Conservation (phyloP, 1,140 invertebrate genomes). For the Philotrypesis tridentata region DNA sequence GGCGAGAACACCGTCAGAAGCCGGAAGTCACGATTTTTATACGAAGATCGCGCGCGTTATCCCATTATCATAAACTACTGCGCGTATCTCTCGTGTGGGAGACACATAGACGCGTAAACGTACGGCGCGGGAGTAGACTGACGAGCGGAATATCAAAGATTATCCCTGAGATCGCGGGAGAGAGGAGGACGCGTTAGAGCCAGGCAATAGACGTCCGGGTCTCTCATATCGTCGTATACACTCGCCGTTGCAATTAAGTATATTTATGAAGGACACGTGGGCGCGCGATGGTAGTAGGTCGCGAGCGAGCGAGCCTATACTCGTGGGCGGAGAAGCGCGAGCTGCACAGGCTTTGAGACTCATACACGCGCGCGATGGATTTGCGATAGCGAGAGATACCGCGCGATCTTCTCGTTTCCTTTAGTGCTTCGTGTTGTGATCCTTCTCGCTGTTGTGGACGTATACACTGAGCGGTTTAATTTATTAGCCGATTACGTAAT, state of each 20-base stretch:
- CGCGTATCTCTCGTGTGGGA: neutral
- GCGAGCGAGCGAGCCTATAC: slow-evolving; percentile 9
- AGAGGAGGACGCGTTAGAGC: neutral
- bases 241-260: slow-evolving; percentile 63
- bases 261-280: slow-evolving; percentile 65
- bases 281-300: slow-evolving; percentile 64
- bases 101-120: too few relatives aligned
- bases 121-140: neutral
- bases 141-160: neutral
- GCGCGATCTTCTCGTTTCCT: too few relatives aligned
- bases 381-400: neutral
- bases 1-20: neutral
- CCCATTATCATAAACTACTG: neutral
- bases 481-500: too few relatives aligned
- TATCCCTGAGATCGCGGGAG: neutral
- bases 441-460: too few relatives aligned
- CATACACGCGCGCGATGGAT: slow-evolving; percentile 11
- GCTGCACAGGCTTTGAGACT: too few relatives aligned
- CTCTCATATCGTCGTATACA: slow-evolving; percentile 60
- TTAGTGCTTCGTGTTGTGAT: too few relatives aligned
- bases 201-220: slow-evolving; percentile 9
- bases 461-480: too few relatives aligned
- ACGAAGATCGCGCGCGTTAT: neutral
- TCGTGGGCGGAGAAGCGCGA: slow-evolving; percentile 13
- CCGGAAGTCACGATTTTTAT: neutral